Evolutionary conservation across 1,140 invertebrate genomes (phyloP), one percentile per base, ranked within the genome.

Genomic region (Eumeta japonica): DNA sequence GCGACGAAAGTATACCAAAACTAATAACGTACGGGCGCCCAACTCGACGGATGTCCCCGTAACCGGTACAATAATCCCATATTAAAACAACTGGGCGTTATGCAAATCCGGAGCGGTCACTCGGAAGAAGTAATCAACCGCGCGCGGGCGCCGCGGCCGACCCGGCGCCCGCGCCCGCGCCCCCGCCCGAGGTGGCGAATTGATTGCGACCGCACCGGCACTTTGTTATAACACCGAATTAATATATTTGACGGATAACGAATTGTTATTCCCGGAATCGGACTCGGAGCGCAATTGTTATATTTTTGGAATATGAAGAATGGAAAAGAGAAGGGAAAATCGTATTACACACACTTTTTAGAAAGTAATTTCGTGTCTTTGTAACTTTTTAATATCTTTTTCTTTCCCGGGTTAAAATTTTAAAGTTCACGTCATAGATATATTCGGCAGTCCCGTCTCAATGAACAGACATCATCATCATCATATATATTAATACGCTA

Each of bases 81-180:
- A 64, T 68, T 66, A 60, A 63, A 59, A 55, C n/a, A n/a, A n/a
- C 52, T 51, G 54, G 55, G 60, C 67, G 63, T 70, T 67, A 72
- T 68, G 63, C 67, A 67, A 70, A 73, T 70, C 50, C 49, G 50
- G 55, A 46, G 59, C 65, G 62, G 63, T 68, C 64, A 68, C 51
- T 68, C 62, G 67, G 63, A 72, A 72, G 63, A 72, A 72, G 63
- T 72, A 65, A 67, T 62, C 64, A 65, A 51, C 44, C 48, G 45
- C 50, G 35, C 19, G 39, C 16, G 31, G 16, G 29, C 27, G 30
- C 18, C 17, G n/a, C 42, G 28, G 20, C 19, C 31, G 28, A 10
- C 10, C 28, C 4, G 28, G 11, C 20, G 24, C 34, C 31, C 37
- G 36, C 30, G 30, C 20, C 24, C 36, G 36, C 46, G 46, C 45